phyloP scores from a whole-genome alignment of 2,113 vertebrate genomes.

The Fregata magnificens region DNA sequence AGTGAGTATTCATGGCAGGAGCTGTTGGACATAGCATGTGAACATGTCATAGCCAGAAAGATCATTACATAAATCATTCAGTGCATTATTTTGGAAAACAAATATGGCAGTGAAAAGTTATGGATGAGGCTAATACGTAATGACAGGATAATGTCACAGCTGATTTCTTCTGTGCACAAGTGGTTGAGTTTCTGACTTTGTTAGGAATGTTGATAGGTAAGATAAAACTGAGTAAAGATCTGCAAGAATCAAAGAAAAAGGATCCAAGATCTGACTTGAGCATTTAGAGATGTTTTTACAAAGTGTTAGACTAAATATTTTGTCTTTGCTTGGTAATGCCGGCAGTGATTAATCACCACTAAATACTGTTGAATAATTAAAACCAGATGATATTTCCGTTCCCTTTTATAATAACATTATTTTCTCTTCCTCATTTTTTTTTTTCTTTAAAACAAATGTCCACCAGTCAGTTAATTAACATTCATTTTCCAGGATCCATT shows the following conservation, averaged over 20 bases:
- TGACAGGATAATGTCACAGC: not conserved
- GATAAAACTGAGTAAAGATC: not conserved
- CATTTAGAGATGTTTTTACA: not conserved
- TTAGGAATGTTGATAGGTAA: not conserved
- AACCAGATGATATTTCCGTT: not conserved
- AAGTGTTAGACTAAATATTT: not conserved
- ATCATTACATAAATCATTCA: not conserved
- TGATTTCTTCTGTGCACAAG: not conserved
- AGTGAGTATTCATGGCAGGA: not conserved
- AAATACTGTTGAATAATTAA: conserved; percentile 15
- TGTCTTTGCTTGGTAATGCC: not conserved
- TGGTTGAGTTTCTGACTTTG: not conserved
- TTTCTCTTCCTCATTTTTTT: not conserved
- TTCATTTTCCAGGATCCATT: not conserved
- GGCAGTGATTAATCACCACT: not conserved
- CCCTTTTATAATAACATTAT: not conserved
- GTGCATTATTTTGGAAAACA: not conserved
- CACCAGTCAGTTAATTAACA: not conserved
- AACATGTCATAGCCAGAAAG: not conserved
- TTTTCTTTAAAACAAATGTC: not conserved
- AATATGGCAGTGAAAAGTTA: not conserved
- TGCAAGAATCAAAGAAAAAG: not conserved
- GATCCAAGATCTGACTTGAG: not conserved
- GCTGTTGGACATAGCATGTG: not conserved
- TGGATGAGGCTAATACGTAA: not conserved